Percentiles rank a stretch among this genome's conserved stretches.
Evolutionary conservation across 2,888 invertebrate species (phyloP).

Genomic region (Terebella lapidaria): DNA sequence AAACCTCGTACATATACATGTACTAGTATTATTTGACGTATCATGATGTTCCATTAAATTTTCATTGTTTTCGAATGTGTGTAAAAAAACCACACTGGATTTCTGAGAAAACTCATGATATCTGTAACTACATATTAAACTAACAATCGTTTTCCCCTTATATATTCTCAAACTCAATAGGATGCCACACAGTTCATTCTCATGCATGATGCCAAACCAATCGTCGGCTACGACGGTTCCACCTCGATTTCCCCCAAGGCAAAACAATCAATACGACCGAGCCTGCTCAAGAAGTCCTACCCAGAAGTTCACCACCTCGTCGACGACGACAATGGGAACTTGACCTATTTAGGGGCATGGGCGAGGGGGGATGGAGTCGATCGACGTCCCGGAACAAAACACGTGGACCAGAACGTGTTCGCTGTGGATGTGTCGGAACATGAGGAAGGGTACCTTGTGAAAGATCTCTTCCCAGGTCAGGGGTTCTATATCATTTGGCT

Average conservation of each 20-base stretch:
- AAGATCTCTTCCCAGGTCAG: no score
- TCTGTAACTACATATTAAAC: no score
- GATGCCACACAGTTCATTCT: slow-evolving; percentile 34
- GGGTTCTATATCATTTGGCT: no score
- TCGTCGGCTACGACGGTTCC: slow-evolving; percentile 1
- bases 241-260: neutral
- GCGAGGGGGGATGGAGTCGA: neutral
- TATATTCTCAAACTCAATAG: no score
- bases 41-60: no score
- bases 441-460: no score
- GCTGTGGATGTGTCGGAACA: neutral
- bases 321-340: neutral
- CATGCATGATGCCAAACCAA: slow-evolving; percentile 32
- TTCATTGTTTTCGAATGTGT: no score
- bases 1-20: no score
- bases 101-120: no score
- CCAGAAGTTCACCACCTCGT: neutral
- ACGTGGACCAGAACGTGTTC: neutral
- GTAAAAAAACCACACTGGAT: no score
- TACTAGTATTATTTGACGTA: no score
- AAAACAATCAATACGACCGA: slow-evolving; percentile 21
- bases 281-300: neutral
- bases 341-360: neutral
- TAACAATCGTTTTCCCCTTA: no score
- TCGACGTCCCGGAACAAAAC: neutral